Base-by-base conservation (phyloP, 2,888 invertebrate species). In the Cheiracanthium punctorium region DNA sequence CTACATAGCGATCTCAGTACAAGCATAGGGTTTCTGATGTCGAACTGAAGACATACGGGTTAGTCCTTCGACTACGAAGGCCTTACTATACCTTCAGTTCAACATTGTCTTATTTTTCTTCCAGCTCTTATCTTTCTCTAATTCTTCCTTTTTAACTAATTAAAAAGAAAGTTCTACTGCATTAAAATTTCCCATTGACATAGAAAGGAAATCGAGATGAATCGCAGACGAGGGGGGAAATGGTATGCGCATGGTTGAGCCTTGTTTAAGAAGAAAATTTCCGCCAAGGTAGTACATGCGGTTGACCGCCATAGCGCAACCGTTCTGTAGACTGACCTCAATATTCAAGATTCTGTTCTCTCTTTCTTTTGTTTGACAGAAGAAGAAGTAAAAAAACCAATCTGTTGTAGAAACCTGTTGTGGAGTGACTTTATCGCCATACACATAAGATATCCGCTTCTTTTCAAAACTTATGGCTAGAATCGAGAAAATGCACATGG, bases 301-400 rank as follows among this genome's bases (percentile, higher is more conserved):
- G 74, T 81, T 81, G 81, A 81, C 81, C 81, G 75, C 81, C 81
- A 75, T 75, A 74, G 74, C 74, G 74, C 74, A 81, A 81, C 75
- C 74, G 67, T 75, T 75, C 48, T 52, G 28, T 20, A 30, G 37
- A 30, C 20, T 58, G 73, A 37, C 79, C 79, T 71, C 71, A 65
- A 75, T 79, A 52, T 71, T 29, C 24, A 28, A 30, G 33, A 28
- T 52, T 65, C 32, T 76, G 41, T 67, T 33, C 76, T 67, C 24
- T 41, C 67, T 72, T 58, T 80, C 32, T 48, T 80, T 80, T 80
- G 48, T 33, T 24, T 33, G 33, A n/a, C 14, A 28, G 28, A 52
- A 37, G 30, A 58, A 37, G 37, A 37, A 37, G 10, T 7, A 37
- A 37, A 37, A 37, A 37, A 79, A 29, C 64, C 28, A 75, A 64